Conservation (phyloP, 2,888 invertebrate species). For the Drosophila putrida region DNA sequence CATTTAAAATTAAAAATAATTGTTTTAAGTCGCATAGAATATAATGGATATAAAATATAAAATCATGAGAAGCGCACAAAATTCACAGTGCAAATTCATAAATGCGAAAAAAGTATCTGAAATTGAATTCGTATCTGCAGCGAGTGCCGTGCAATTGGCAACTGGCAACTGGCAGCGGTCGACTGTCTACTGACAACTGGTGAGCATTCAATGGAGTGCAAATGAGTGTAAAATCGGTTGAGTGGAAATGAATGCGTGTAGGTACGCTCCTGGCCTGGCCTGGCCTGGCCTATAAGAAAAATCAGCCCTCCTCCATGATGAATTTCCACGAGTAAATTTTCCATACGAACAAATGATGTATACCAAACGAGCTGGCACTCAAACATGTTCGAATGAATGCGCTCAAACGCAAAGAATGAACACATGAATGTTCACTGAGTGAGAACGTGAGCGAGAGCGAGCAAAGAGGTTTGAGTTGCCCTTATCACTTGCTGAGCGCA, state of each 20-base stretch:
- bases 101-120: constrained; percentile 15
- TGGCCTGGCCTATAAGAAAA: constrained; percentile 82
- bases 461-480: constrained; percentile 53
- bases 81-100: constrained; percentile 18
- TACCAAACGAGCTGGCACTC: constrained; percentile 47
- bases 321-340: constrained; percentile 78
- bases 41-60: not conserved
- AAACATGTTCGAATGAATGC: constrained; percentile 65
- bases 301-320: constrained; percentile 83
- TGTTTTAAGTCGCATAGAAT: no score
- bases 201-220: constrained; percentile 40
- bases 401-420: constrained; percentile 51
- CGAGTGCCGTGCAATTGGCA: constrained; percentile 52
- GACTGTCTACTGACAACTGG: constrained; percentile 42
- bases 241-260: constrained; percentile 50
- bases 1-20: not conserved
- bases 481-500: constrained; percentile 53
- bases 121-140: constrained; percentile 40
- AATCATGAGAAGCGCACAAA: constrained; percentile 19
- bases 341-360: constrained; percentile 66
- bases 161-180: constrained; percentile 11
- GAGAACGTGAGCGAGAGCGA: constrained; percentile 29
- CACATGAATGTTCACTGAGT: constrained; percentile 18
- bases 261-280: constrained; percentile 41
- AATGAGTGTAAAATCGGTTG: constrained; percentile 52